These are phyloP conservation scores for Pheosia tremula DNA, from an alignment of 2,888 invertebrate species.

Conservation along the genomic window DNA sequence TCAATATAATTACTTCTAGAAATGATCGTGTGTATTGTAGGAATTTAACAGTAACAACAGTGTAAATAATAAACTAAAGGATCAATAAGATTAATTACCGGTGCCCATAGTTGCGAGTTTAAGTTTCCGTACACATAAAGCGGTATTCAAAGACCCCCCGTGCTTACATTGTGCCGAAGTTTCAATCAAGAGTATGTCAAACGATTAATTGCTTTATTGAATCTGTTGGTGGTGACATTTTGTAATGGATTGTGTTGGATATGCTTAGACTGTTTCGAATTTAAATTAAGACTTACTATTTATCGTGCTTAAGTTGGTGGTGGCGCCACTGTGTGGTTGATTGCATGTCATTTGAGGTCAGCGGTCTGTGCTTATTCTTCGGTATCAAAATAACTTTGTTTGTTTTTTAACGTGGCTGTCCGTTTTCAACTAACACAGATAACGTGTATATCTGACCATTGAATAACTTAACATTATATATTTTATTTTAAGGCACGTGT, in stretches of 20 bases:
- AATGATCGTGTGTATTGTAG: background rate
- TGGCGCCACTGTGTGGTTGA: too few relatives aligned
- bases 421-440: too few relatives aligned
- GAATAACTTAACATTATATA: too few relatives aligned
- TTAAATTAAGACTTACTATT: background rate
- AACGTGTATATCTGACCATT: too few relatives aligned
- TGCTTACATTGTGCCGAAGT: background rate
- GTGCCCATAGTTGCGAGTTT: background rate
- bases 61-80: background rate
- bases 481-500: too few relatives aligned
- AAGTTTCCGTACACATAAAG: conserved; percentile 4
- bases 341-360: too few relatives aligned
- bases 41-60: background rate
- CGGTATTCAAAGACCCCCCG: conserved; percentile 2
- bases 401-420: too few relatives aligned
- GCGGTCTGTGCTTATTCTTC: too few relatives aligned
- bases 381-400: too few relatives aligned
- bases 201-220: conserved; percentile 5
- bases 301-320: too few relatives aligned
- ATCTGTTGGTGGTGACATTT: conserved; percentile 4
- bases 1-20: background rate
- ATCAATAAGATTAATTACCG: conserved; percentile 7
- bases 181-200: conserved; percentile 6
- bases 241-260: background rate
- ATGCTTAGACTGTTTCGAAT: background rate